These are phyloP conservation scores for Drosophila mettleri DNA, from an alignment of 2,888 invertebrate genomes.

Conservation along the genomic window DNA sequence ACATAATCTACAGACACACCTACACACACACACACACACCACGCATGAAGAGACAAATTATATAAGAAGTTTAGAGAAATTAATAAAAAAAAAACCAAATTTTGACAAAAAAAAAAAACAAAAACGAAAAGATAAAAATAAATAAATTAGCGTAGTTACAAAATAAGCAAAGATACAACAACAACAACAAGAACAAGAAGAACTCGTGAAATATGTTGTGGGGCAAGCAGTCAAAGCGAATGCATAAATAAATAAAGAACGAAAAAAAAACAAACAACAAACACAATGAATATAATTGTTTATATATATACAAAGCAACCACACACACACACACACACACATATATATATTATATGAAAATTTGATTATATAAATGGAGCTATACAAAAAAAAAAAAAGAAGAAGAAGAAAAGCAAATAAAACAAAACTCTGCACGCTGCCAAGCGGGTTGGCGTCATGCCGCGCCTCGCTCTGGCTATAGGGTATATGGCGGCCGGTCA, in stretches of 20 bases:
- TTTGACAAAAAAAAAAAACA: conserved; percentile 49
- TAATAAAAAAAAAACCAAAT: conserved; percentile 62
- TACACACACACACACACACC: conserved; percentile 42
- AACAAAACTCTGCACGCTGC: conserved; percentile 47
- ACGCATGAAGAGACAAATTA: conserved; percentile 80
- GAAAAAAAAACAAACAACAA: conserved; percentile 49
- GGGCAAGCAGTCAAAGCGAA: conserved; percentile 52
- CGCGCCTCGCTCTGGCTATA: not conserved
- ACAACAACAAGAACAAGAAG: conserved; percentile 36
- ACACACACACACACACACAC: conserved; percentile 72
- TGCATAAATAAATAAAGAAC: conserved; percentile 38
- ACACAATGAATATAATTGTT: conserved; percentile 78
- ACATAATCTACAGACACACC: conserved; percentile 28
- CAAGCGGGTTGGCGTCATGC: not conserved
- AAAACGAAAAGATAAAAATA: conserved; percentile 44
- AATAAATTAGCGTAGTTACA: conserved; percentile 73
- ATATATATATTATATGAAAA: conserved; percentile 73
- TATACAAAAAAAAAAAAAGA: conserved; percentile 51
- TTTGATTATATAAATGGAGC: conserved; percentile 77
- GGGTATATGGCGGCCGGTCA: not conserved
- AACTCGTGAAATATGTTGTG: conserved; percentile 59
- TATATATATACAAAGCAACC: conserved; percentile 74
- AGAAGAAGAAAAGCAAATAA: too few relatives aligned
- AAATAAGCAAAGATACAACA: conserved; percentile 67
- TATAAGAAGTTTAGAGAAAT: conserved; percentile 82